phyloP scores from a whole-genome alignment of 2,113 vertebrate genomes.

The Oreocharis arfaki region DNA sequence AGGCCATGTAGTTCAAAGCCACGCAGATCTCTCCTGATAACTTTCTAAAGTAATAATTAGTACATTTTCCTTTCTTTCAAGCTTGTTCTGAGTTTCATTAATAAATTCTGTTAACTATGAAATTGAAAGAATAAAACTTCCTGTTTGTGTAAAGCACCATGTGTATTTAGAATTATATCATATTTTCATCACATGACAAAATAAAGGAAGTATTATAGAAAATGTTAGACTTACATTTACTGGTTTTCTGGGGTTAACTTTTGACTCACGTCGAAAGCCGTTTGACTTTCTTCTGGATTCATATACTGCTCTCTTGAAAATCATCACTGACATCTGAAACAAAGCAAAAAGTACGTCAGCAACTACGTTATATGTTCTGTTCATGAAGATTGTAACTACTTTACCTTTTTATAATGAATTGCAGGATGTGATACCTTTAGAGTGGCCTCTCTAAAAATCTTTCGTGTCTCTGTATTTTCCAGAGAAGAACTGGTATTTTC shows the following conservation, averaged over 20 bases:
- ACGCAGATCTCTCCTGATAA: background rate
- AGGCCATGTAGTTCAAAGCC: background rate
- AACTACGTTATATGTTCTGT: background rate
- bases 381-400: background rate
- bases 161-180: background rate
- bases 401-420: background rate
- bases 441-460: conserved; percentile 82
- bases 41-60: background rate
- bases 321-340: conserved; percentile 85
- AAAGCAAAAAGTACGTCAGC: background rate
- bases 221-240: conserved; percentile 73
- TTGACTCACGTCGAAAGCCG: conserved; percentile 68
- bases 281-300: conserved; percentile 80
- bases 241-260: conserved; percentile 72
- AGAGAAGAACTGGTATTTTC: conserved; percentile 68
- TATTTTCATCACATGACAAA: background rate
- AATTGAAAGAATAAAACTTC: background rate
- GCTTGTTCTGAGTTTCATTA: background rate
- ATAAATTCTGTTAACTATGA: background rate
- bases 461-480: conserved; percentile 65
- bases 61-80: background rate
- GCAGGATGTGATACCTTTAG: conserved; percentile 79
- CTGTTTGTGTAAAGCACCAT: background rate
- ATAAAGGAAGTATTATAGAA: background rate
- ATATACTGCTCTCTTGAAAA: conserved; percentile 88